Base-by-base conservation (phyloP, 1,140 invertebrate genomes). In the Prorops nasuta region DNA sequence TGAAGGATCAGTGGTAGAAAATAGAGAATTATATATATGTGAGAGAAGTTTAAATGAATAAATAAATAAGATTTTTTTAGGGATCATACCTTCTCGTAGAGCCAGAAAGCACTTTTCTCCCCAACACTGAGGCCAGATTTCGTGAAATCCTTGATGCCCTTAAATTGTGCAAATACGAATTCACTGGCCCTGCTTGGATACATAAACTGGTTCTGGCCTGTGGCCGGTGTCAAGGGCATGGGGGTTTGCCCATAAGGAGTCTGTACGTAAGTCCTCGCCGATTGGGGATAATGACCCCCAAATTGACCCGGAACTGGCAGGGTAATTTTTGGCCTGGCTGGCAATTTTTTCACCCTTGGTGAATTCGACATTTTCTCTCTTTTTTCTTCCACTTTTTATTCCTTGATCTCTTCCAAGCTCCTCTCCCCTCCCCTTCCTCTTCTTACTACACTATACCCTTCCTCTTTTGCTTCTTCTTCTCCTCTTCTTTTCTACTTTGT, bases 111-210 rank as follows among this genome's bases (percentile, higher is more conserved):
- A 50, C 83, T 83, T 66, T 90, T 91, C 72, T 92, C 89, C 14
- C 90, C 90, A 18, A 85, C 82, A 69, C 87, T 90, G 48, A 92
- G 74, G 16, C 90, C 89, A 7, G 86, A 86, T 63, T 89, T 91
- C 2, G 88, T 90, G 66, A 90, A 84, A 66, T 90, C 86, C 58
- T 86, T 87, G 58, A 91, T 83, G 2, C 86, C 86, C 43, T 84
- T 83, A 49, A 89, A 86, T 52, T 88, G 86, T 43, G 86, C 83
- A 60, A 87, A 86, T 71, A 90, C 83, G 61, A 88, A 90, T 34
- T 86, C 85, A 4, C 85, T 84, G 0, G 85, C 84, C 42, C 84
- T 86, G 47, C 80, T 83, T 0, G 81, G 72, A 51, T 87, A 84
- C 50, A 84, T 74, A 31, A 82, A 65, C 78, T 70, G 72, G 54